Evolutionary conservation across 2,797 vertebrate species (phyloP).

Genomic region (Mormyrops attenuatus): DNA sequence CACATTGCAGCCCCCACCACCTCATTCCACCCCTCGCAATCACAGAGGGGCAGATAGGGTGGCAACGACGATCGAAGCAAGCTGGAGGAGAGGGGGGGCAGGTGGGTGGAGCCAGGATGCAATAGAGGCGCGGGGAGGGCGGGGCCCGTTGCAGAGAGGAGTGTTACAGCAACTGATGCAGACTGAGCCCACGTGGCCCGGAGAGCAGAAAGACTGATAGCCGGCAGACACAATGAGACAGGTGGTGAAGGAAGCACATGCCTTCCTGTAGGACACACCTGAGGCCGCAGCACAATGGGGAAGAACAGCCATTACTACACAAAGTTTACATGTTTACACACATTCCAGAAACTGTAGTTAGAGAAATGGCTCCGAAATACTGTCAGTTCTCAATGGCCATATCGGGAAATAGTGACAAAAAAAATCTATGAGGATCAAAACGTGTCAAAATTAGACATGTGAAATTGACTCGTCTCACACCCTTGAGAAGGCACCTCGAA

Average conservation of each 20-base stretch:
- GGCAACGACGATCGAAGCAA: not conserved
- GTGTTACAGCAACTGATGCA: slow-evolving; percentile 51
- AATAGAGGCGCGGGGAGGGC: slow-evolving; percentile 33
- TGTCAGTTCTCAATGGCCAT: not conserved
- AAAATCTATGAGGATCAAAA: not conserved
- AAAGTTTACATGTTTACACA: not conserved
- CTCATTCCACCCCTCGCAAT: not conserved
- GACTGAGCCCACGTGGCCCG: slow-evolving; percentile 42
- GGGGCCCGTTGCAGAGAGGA: slow-evolving; percentile 46
- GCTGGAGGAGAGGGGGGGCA: not conserved
- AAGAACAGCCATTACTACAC: not conserved
- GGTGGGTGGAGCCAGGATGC: slow-evolving; percentile 9
- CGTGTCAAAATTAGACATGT: not conserved
- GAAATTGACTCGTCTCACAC: not conserved
- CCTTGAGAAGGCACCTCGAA: not conserved
- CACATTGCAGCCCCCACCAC: not conserved
- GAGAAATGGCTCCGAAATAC: not conserved
- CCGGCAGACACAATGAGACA: slow-evolving; percentile 43
- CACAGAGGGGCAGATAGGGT: not conserved
- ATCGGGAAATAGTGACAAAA: not conserved
- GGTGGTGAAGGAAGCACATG: slow-evolving; percentile 44
- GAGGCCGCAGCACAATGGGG: not conserved
- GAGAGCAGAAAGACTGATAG: slow-evolving; percentile 47
- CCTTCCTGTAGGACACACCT: slow-evolving; percentile 44
- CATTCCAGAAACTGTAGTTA: not conserved